Conservation (phyloP, 2,888 invertebrate genomes). For the Eurytoma californica region DNA sequence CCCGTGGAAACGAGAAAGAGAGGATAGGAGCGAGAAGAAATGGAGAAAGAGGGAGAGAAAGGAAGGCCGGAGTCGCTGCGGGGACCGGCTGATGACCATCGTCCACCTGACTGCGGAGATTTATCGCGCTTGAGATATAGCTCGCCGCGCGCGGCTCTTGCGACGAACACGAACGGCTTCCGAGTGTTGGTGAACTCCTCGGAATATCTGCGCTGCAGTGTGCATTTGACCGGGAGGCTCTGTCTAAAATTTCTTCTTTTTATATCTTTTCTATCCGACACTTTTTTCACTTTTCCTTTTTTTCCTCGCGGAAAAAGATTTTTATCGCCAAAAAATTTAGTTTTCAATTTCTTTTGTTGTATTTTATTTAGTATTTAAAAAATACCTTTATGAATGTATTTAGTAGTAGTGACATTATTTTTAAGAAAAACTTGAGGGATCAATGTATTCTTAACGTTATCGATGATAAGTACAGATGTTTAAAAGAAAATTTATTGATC, state of each 20-base stretch:
- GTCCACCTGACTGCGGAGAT: constrained; percentile 73
- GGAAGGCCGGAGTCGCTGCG: constrained; percentile 60
- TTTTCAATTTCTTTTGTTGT: too few relatives aligned
- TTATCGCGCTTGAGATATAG: constrained; percentile 70
- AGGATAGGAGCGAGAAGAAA: background rate
- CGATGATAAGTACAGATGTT: too few relatives aligned
- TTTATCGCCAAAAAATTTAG: too few relatives aligned
- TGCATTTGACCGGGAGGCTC: constrained; percentile 7
- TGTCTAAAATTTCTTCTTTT: constrained; percentile 24
- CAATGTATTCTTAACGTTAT: too few relatives aligned
- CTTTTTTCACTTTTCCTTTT: background rate
- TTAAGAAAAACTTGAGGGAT: too few relatives aligned
- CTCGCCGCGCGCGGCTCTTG: constrained; percentile 8
- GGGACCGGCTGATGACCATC: constrained; percentile 72
- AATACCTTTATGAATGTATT: too few relatives aligned
- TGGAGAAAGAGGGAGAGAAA: constrained; percentile 2
- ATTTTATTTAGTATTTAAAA: too few relatives aligned
- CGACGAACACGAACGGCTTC: constrained; percentile 5
- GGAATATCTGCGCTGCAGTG: background rate
- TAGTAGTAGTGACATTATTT: too few relatives aligned
- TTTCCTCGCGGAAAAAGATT: background rate
- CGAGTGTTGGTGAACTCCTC: background rate
- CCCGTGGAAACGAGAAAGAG: constrained; percentile 19
- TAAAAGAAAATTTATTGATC: too few relatives aligned
- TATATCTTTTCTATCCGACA: background rate